phyloP scores from a whole-genome alignment of 2,113 vertebrate genomes.

The Caranx melampygus region DNA sequence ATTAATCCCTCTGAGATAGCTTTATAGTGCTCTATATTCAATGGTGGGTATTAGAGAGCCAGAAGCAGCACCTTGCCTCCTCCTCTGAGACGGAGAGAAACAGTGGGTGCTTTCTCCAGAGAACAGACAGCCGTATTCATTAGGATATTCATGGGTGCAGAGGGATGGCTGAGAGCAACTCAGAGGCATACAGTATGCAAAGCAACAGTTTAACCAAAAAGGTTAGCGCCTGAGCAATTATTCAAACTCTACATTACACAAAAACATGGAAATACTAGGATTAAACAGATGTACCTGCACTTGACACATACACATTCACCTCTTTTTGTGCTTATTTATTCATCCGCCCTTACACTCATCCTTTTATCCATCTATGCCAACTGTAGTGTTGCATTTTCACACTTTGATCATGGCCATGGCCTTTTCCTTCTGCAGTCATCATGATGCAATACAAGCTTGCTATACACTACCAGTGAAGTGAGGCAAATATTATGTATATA shows the following conservation, averaged over 20 bases:
- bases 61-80: constrained; percentile 71
- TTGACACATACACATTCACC: background rate
- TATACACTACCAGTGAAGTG: background rate
- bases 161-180: constrained; percentile 63
- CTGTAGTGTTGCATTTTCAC: background rate
- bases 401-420: background rate
- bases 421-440: constrained; percentile 11
- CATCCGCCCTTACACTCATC: background rate
- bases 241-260: constrained; percentile 16
- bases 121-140: constrained; percentile 81
- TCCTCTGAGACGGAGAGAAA: constrained; percentile 73
- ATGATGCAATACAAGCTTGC: background rate
- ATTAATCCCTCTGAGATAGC: constrained; percentile 69
- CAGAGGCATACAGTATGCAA: constrained; percentile 58
- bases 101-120: constrained; percentile 80
- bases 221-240: constrained; percentile 11
- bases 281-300: constrained; percentile 12
- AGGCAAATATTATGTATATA: background rate
- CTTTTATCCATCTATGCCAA: background rate
- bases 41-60: constrained; percentile 59
- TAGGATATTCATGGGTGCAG: constrained; percentile 63
- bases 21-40: constrained; percentile 66
- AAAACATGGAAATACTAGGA: constrained; percentile 7
- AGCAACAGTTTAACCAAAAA: constrained; percentile 57
- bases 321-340: background rate